Percentiles rank a stretch among this genome's conserved stretches.
Conservation (phyloP, 2,797 vertebrate species). For the Triplophysa bombifrons region DNA sequence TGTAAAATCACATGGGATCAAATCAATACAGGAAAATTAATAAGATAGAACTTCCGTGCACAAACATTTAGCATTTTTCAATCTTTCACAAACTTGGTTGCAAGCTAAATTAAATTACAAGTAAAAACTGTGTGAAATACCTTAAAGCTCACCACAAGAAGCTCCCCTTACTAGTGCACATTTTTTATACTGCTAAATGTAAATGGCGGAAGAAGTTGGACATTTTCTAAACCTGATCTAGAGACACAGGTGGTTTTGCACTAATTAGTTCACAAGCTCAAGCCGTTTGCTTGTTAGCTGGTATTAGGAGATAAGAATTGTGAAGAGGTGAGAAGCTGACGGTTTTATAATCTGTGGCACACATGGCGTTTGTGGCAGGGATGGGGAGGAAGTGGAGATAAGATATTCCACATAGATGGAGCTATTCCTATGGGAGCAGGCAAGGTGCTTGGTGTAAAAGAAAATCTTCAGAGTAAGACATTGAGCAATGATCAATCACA, state of each 20-base stretch:
- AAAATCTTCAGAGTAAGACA: background rate
- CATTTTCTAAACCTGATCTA: background rate
- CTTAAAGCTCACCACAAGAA: background rate
- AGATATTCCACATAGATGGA: constrained; percentile 31
- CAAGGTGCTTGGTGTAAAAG: constrained; percentile 23
- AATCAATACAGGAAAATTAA: background rate
- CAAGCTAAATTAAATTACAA: background rate
- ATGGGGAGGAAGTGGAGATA: constrained; percentile 20
- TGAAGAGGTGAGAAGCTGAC: constrained; percentile 33
- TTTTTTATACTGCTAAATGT: background rate
- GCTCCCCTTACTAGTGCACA: background rate
- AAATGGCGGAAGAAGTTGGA: background rate
- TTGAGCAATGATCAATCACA: constrained; percentile 6
- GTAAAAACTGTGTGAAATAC: background rate
- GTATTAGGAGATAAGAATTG: constrained; percentile 28
- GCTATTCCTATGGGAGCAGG: constrained; percentile 4
- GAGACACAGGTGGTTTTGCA: background rate
- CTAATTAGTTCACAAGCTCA: constrained; percentile 3
- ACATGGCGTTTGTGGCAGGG: constrained; percentile 31
- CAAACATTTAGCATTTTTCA: too few species aligned
- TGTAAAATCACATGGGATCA: background rate
- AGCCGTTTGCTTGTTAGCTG: constrained; percentile 23
- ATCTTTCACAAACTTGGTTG: too few species aligned
- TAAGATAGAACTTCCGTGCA: background rate
- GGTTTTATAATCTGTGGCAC: constrained; percentile 37